A percentile compares a stretch with the other conserved stretches of the same genome.
These are phyloP conservation scores for Nilaparvata lugens DNA, from an alignment of 1,140 invertebrate species.

Conservation along the genomic window DNA sequence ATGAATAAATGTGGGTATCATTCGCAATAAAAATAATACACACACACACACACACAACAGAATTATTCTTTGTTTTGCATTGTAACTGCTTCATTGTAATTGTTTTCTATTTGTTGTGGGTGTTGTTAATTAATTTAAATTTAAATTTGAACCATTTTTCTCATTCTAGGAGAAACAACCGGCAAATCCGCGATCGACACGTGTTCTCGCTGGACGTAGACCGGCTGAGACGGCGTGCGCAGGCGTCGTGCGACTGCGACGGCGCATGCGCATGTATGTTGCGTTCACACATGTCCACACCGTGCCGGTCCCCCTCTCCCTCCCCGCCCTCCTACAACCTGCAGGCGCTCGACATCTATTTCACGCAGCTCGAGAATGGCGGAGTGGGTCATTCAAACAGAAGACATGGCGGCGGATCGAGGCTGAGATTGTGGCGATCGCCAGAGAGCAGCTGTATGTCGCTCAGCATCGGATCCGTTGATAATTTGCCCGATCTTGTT, in stretches of 20 bases:
- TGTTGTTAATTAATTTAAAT: too few species aligned
- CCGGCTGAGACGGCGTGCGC: not conserved
- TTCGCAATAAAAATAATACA: too few species aligned
- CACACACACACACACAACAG: too few species aligned
- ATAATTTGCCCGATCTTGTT: not conserved
- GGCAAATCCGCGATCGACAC: not conserved
- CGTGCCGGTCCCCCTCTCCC: not conserved
- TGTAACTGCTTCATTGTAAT: too few species aligned
- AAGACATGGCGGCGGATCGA: not conserved
- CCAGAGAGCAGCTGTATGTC: not conserved
- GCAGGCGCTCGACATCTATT: slow-evolving; percentile 14
- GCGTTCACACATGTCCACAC: slow-evolving; percentile 15
- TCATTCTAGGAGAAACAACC: too few species aligned
- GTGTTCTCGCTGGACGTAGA: slow-evolving; percentile 7
- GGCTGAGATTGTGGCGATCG: not conserved
- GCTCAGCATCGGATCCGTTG: not conserved
- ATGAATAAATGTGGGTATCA: too few species aligned
- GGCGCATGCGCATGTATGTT: slow-evolving; percentile 8
- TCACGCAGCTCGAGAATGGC: slow-evolving; percentile 5
- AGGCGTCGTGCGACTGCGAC: not conserved
- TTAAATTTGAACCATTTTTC: too few species aligned
- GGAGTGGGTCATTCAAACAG: not conserved
- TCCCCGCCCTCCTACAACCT: slow-evolving; percentile 14
- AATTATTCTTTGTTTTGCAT: too few species aligned
- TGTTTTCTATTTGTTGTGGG: too few species aligned